Evolutionary conservation across 2,888 invertebrate genomes (phyloP).

Genomic region (Mamestra brassicae): DNA sequence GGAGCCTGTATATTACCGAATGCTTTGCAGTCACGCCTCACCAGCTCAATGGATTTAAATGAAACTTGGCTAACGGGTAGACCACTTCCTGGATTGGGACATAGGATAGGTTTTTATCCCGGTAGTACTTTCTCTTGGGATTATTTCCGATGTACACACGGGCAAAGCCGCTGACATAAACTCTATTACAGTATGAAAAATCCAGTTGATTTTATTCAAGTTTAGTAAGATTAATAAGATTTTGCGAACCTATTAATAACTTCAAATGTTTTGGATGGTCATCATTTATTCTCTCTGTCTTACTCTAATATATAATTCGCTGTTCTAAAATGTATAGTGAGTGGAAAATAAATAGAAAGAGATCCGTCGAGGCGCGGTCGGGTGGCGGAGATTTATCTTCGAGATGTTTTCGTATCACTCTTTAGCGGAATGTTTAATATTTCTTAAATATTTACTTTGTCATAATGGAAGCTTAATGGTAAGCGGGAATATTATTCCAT

Average conservation of each 20-base stretch:
- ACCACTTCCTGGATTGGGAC: background rate
- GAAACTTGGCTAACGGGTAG: background rate
- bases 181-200: background rate
- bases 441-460: slow-evolving; percentile 62
- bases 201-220: no score
- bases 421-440: slow-evolving; percentile 52
- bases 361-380: slow-evolving; percentile 8
- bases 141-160: background rate
- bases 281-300: slow-evolving; percentile 28
- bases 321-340: slow-evolving; percentile 17
- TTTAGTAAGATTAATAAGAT: background rate
- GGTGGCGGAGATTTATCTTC: slow-evolving; percentile 5
- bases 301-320: background rate
- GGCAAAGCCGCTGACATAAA: background rate
- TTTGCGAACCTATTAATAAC: slow-evolving; percentile 15
- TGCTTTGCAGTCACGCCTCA: background rate
- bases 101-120: background rate
- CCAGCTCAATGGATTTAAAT: background rate
- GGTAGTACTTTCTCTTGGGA: background rate
- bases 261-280: slow-evolving; percentile 25
- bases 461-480: slow-evolving; percentile 58
- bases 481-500: slow-evolving; percentile 46
- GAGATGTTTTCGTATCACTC: slow-evolving; percentile 44
- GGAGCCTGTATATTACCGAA: no score
- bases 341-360: slow-evolving; percentile 35